Conservation (phyloP, 1,140 invertebrate species). For the Hydropsyche tenuis region DNA sequence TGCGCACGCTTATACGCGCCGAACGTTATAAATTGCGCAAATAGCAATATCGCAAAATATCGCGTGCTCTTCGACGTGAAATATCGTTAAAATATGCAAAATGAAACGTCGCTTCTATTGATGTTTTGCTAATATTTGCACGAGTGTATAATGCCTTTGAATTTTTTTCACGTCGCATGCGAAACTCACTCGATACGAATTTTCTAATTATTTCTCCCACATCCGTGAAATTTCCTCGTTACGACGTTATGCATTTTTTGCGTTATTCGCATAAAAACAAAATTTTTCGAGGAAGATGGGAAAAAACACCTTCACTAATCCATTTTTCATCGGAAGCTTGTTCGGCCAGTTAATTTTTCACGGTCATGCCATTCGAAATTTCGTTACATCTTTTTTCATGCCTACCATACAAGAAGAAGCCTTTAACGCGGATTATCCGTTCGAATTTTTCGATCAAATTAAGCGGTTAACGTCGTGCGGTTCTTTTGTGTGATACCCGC, state of each 20-base stretch:
- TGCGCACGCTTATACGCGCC: neutral
- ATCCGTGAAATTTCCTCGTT: neutral
- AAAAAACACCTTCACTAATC: neutral
- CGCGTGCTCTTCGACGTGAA: slow-evolving; percentile 14
- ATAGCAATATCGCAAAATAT: slow-evolving; percentile 14
- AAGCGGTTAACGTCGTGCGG: no score
- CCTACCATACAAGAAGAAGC: no score
- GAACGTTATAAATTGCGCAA: neutral
- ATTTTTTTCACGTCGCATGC: no score
- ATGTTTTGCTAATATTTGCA: slow-evolving; percentile 13
- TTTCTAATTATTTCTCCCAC: neutral
- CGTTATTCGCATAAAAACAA: neutral
- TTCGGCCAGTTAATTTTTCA: slow-evolving; percentile 6
- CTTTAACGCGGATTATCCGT: no score
- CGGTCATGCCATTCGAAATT: neutral
- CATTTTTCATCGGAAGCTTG: neutral
- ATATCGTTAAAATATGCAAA: slow-evolving; percentile 20
- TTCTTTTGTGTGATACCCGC: no score
- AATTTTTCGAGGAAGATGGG: neutral
- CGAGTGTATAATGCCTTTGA: no score
- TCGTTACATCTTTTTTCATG: no score
- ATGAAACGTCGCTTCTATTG: slow-evolving; percentile 4
- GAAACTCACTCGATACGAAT: no score
- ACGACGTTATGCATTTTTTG: neutral
- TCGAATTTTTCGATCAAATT: no score